Evolutionary conservation across 2,888 invertebrate genomes (phyloP), one percentile per base, ranked within the genome.

Genomic region (Cremastinae sp.): DNA sequence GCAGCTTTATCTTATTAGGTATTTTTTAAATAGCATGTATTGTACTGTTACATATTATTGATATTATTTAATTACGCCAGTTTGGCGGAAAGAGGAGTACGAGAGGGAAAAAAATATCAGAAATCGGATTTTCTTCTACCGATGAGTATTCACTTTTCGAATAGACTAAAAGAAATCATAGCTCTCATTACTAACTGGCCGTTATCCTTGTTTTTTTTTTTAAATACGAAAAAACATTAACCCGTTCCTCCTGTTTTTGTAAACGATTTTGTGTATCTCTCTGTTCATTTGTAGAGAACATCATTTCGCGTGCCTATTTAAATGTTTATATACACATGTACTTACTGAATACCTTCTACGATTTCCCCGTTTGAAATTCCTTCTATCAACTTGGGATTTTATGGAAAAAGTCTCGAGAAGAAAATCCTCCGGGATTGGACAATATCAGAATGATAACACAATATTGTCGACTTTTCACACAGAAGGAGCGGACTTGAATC

Each of bases 1-100:
- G 87, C 88, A 88, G 86, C 88, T 88, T 89, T 89, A 89, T 86
- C 84, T 85, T 82, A 81, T 84, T 86, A 85, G 82, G 82, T 86
- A 85, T 84, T 77, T 80, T 76, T 78, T 69, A 18, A 73, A 78
- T 74, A 78, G 77, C 68, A 74, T 54, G 41, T 79, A 79, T 78
- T 75, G 59, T 78, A 79, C 78, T 78, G 79, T 80, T 80, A 75
- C 72, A 76, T 66, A 82, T 78, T 78, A 80, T 76, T 83, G 82
- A 81, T 82, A 74, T 83, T 84, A 84, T 85, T 86, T 83, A 84
- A 84, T 82, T 71, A 76, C 78, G 75, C 75, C 80, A 78, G 79
- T 76, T 78, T 20, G 78, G 45, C 66, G 56, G 56, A 78, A n/a
- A 12, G 43, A 43, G 41, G 12, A 22, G 53, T 7, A 41, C 38